phyloP scores from a whole-genome alignment of 1,140 invertebrate species.

The Bombus soroeensis region DNA sequence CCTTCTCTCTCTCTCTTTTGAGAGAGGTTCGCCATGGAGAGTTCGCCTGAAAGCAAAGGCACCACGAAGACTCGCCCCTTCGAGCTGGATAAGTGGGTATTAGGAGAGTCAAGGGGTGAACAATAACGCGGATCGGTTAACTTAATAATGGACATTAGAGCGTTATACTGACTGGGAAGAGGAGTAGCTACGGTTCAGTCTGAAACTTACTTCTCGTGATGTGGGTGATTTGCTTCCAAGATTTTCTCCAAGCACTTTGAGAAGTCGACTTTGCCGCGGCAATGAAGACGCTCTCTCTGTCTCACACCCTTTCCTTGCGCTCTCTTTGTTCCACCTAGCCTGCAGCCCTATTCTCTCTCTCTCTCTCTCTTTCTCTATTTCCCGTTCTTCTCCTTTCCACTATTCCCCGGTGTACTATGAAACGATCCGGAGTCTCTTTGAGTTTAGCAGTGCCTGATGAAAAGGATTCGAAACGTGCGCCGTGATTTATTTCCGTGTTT shows the following conservation, averaged over 20 bases:
- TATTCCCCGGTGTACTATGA: slow-evolving; percentile 6
- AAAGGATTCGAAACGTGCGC: background rate
- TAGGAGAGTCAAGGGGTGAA: slow-evolving; percentile 68
- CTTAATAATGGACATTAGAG: slow-evolving; percentile 72
- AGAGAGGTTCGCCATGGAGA: slow-evolving; percentile 17
- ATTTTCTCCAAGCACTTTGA: slow-evolving; percentile 66
- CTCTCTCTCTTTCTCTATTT: background rate
- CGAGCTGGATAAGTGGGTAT: slow-evolving; percentile 70
- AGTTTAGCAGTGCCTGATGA: slow-evolving; percentile 36
- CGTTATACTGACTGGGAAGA: slow-evolving; percentile 55
- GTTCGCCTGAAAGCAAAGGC: slow-evolving; percentile 64
- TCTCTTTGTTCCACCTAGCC: background rate
- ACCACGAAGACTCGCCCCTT: slow-evolving; percentile 60
- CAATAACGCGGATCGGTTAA: slow-evolving; percentile 73
- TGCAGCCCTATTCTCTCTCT: background rate
- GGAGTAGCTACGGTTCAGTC: slow-evolving; percentile 46
- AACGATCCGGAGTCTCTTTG: slow-evolving; percentile 25
- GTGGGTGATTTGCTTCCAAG: slow-evolving; percentile 70
- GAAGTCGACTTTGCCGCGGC: slow-evolving; percentile 56
- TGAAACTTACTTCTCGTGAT: slow-evolving; percentile 65
- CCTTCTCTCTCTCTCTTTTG: background rate
- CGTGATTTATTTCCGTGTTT: slow-evolving; percentile 1
- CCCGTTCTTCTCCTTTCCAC: background rate
- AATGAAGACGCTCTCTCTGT: slow-evolving; percentile 38
- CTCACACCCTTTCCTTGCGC: background rate